Evolutionary conservation across 2,888 invertebrate genomes (phyloP).

Genomic region (Xylota segnis): DNA sequence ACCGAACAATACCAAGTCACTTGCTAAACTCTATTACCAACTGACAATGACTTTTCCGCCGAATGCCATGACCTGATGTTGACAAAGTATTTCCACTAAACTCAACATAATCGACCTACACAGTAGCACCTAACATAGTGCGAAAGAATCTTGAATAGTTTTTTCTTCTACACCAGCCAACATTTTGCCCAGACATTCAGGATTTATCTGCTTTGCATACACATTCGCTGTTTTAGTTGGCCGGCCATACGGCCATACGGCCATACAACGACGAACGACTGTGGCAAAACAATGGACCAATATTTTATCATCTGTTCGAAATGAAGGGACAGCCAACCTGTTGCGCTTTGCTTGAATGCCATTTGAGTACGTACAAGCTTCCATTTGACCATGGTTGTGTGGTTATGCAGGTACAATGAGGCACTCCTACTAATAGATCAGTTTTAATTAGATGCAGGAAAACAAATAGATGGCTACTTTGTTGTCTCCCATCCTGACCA

Average conservation of each 20-base stretch:
- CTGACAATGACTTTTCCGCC: conserved; percentile 54
- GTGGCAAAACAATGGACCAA: conserved; percentile 79
- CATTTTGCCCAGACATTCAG: conserved; percentile 19
- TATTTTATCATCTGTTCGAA: conserved; percentile 79
- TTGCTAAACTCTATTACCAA: conserved; percentile 9
- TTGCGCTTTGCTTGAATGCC: conserved; percentile 53
- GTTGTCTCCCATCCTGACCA: background rate
- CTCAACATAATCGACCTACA: conserved; percentile 47
- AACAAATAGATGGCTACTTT: background rate
- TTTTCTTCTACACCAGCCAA: conserved; percentile 17
- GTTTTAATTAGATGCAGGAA: conserved; percentile 33
- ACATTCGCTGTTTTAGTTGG: conserved; percentile 9
- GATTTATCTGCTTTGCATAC: conserved; percentile 46
- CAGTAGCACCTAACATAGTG: conserved; percentile 11
- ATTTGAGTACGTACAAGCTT: conserved; percentile 45
- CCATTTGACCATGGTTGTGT: conserved; percentile 14
- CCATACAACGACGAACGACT: conserved; percentile 52
- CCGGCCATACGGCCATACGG: too few species aligned
- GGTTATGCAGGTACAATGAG: background rate
- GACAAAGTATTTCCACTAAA: conserved; percentile 43
- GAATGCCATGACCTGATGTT: conserved; percentile 64
- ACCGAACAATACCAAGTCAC: background rate
- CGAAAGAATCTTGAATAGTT: conserved; percentile 25
- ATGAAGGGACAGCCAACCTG: conserved; percentile 75
- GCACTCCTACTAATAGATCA: conserved; percentile 34